Conservation (phyloP, 2,113 vertebrate genomes). For the Cynopterus brachyotis region DNA sequence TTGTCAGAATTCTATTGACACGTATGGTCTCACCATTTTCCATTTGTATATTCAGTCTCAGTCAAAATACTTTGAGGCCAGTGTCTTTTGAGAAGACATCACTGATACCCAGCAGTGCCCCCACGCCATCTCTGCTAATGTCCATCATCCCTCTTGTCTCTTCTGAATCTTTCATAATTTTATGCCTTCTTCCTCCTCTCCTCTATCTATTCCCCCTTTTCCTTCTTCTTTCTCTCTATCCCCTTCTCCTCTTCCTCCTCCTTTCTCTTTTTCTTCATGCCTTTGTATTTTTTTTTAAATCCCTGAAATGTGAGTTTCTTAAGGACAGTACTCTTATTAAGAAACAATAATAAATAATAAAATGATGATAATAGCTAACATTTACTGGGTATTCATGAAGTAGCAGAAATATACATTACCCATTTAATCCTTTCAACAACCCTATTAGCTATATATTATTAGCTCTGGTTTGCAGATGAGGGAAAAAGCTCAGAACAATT, state of each 20-base stretch:
- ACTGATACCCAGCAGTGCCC: background rate
- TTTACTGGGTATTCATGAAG: background rate
- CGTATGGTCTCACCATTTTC: background rate
- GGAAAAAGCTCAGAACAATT: background rate
- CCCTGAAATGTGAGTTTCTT: background rate
- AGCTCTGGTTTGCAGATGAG: background rate
- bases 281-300: background rate
- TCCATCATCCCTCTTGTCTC: background rate
- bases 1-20: background rate
- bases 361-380: background rate
- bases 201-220: no score
- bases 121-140: rapidly evolving
- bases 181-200: background rate
- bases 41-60: background rate
- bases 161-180: background rate
- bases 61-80: background rate
- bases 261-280: background rate
- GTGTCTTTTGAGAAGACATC: background rate
- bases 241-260: no score
- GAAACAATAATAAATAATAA: background rate
- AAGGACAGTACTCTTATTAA: background rate
- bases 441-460: background rate
- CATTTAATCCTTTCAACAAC: background rate
- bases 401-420: background rate
- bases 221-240: background rate